Base-by-base conservation (phyloP, 2,113 vertebrate genomes). In the Osmerus eperlanus region DNA sequence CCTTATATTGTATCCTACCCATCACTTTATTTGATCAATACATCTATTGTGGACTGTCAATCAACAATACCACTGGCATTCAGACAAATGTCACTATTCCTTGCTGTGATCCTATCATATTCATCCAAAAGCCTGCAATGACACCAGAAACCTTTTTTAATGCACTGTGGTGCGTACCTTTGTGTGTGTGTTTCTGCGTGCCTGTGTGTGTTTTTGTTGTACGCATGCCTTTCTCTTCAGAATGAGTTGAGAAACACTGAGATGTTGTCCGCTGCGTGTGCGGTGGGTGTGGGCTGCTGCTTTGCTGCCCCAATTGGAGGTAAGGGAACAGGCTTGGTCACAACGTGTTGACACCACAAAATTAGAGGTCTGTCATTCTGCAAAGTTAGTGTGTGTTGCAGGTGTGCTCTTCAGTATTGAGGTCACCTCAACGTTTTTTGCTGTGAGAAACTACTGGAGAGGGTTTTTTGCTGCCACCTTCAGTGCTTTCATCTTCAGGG, bases 401-500 rank as follows among this genome's bases (percentile, higher is more conserved):
- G 97, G 97, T 0, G 97, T 99, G 76, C 91, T 99, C 71, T 99
- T 99, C 91, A 99, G 97, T 83, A 99, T 99, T 0, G 97, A 99
- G 84, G 97, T 99, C 83, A 99, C 97, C 8, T 99, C 97, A 23
- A 99, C 96, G 1, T 99, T 98, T 90, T 99, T 99, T 0, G 97
- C 97, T 0, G 97, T 99, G 85, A 94, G 97, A 70, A 98, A 99
- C 90, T 99, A 99, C 88, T 99, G 97, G 97, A 95, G 97, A 0
- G 97, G 97, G 69, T 99, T 99, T 91, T 99, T 99, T 0, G 96
- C 97, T 0, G 97, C 97, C 75, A 97, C 97, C 71, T 98, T 99
- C 91, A 99, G 97, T 8, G 97, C 97, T 77, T 99, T 99, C 88
- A 97, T 99, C 87, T 99, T 99, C 90, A 92, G 97, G n/a, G 96